Percentiles rank a stretch among this genome's conserved stretches.
phyloP scores from a whole-genome alignment of 2,113 vertebrate genomes.

The Procavia capensis region DNA sequence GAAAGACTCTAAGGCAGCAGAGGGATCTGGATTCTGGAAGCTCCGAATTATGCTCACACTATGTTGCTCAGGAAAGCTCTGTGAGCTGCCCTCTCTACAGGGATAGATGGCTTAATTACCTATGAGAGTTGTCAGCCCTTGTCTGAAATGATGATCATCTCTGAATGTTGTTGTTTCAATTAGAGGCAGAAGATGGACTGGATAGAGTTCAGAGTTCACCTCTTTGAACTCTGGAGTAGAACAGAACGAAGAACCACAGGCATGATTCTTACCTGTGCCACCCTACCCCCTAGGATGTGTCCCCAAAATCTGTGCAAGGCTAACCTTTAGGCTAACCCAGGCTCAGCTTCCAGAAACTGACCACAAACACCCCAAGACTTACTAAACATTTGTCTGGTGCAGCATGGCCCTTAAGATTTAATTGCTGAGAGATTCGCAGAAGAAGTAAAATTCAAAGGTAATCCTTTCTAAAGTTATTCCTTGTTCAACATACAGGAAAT shows the following conservation, averaged over 20 bases:
- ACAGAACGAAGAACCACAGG: background rate
- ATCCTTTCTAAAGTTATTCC: background rate
- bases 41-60: background rate
- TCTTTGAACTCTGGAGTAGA: background rate
- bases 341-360: background rate
- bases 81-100: background rate
- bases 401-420: background rate
- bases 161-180: background rate
- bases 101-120: background rate
- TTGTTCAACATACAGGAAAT: background rate
- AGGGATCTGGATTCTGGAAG: background rate
- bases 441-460: background rate
- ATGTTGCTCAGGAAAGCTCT: background rate
- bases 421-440: background rate
- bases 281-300: background rate
- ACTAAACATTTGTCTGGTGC: too few species aligned
- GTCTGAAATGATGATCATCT: background rate
- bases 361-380: too few species aligned
- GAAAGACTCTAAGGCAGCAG: background rate
- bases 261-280: background rate
- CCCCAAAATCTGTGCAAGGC: fast-evolving
- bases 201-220: background rate
- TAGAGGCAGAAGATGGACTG: background rate
- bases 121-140: background rate
- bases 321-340: background rate